Conservation (phyloP, 2,888 invertebrate species). For the Choristoneura rosaceana region DNA sequence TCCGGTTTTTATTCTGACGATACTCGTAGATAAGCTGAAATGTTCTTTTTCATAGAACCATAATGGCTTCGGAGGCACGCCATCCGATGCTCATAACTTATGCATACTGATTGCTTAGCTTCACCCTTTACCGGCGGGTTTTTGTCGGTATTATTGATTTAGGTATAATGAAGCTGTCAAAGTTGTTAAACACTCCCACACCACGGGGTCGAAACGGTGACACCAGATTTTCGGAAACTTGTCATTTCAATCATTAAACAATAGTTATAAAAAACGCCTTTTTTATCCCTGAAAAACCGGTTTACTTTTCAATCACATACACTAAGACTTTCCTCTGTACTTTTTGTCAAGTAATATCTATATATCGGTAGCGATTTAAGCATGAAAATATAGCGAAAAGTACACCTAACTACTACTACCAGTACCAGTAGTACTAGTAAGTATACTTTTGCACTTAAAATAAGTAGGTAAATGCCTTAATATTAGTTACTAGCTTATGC, state of each 20-base stretch:
- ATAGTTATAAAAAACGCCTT: no score
- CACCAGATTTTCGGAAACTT: constrained; percentile 45
- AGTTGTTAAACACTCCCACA: constrained; percentile 8
- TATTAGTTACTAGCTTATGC: no score
- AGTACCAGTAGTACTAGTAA: no score
- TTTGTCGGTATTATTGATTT: constrained; percentile 39
- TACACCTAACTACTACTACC: no score
- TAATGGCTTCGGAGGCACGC: constrained; percentile 81
- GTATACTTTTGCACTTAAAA: no score
- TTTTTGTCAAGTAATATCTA: no score
- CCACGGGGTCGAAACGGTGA: background rate
- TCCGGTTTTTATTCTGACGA: constrained; percentile 81
- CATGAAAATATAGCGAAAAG: no score
- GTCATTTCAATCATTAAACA: background rate
- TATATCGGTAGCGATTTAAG: no score
- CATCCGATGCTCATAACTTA: constrained; percentile 78
- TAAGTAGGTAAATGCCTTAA: no score
- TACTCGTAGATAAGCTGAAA: constrained; percentile 82
- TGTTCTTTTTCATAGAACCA: constrained; percentile 85
- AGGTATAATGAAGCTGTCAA: constrained; percentile 11
- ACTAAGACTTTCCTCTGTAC: no score
- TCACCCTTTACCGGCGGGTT: constrained; percentile 73
- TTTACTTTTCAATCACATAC: no score
- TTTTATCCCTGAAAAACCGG: no score
- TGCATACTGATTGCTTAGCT: constrained; percentile 80